Evolutionary conservation across 2,888 invertebrate species (phyloP).

Genomic region (Sphaeridia pumilis): DNA sequence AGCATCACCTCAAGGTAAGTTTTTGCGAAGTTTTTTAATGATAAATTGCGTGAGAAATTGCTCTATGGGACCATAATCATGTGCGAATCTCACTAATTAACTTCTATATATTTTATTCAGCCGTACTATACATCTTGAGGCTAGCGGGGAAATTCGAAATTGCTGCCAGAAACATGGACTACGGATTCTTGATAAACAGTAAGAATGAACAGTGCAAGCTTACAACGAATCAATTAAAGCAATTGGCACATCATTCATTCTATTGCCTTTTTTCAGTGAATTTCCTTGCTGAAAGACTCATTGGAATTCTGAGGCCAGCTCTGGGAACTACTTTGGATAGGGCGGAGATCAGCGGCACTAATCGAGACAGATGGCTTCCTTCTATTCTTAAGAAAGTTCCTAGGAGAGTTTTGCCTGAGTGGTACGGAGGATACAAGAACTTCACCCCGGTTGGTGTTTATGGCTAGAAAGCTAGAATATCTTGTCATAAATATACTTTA

Average conservation of each 20-base stretch:
- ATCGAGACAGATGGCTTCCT: constrained; percentile 7
- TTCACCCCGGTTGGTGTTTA: constrained; percentile 6
- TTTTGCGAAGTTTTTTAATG: background rate
- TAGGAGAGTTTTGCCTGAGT: background rate
- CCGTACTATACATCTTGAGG: constrained; percentile 1
- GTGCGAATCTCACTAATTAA: background rate
- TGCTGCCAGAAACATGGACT: constrained; percentile 7
- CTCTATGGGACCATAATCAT: background rate
- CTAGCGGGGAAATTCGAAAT: background rate
- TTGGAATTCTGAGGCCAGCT: background rate
- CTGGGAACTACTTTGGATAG: constrained; percentile 7
- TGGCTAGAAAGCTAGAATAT: too few species aligned
- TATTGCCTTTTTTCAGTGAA: constrained; percentile 13
- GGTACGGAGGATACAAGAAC: constrained; percentile 9
- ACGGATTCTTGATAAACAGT: constrained; percentile 8
- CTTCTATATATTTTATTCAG: background rate
- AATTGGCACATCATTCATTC: too few species aligned
- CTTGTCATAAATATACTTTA: too few species aligned
- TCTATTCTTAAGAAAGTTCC: background rate
- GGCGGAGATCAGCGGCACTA: constrained; percentile 9
- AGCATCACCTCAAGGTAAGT: background rate
- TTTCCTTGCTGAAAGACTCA: constrained; percentile 2
- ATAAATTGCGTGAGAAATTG: background rate
- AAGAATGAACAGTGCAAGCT: too few species aligned
- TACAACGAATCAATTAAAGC: too few species aligned